These are phyloP conservation scores for Hydrotaea cyrtoneurina DNA, from an alignment of 2,888 invertebrate genomes.

Conservation along the genomic window DNA sequence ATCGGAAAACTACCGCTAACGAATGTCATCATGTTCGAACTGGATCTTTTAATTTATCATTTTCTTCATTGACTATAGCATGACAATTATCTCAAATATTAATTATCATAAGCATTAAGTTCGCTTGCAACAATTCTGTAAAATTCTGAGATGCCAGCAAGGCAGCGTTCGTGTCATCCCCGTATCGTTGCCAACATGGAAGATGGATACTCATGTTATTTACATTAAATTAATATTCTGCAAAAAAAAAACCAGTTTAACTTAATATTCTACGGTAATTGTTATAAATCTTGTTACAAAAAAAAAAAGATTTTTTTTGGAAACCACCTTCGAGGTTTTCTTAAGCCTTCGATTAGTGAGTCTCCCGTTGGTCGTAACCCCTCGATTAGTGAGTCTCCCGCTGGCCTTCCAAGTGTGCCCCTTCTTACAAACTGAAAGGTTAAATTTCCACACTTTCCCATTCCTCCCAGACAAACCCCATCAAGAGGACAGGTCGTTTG, in stretches of 20 bases:
- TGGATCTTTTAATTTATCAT: not conserved
- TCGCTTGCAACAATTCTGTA: not conserved
- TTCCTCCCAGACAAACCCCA: too few relatives aligned
- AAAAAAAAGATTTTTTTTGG: too few relatives aligned
- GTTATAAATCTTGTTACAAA: conserved; percentile 45
- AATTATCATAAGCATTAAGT: conserved; percentile 1
- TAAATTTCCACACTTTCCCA: too few relatives aligned
- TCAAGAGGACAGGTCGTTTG: too few relatives aligned
- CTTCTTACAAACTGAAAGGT: too few relatives aligned
- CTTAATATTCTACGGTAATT: conserved; percentile 21
- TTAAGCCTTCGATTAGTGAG: too few relatives aligned
- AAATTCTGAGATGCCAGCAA: not conserved
- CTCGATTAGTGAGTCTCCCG: too few relatives aligned
- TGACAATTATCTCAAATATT: not conserved
- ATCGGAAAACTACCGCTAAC: too few relatives aligned
- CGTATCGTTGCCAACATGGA: not conserved
- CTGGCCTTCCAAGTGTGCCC: too few relatives aligned
- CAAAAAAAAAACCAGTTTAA: conserved; percentile 21
- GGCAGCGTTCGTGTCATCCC: not conserved
- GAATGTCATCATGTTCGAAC: not conserved
- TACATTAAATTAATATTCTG: conserved; percentile 12
- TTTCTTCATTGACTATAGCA: not conserved
- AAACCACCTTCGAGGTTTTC: too few relatives aligned
- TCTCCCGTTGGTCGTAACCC: too few relatives aligned
- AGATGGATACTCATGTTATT: not conserved